phyloP scores from a whole-genome alignment of 2,888 invertebrate species.

The Sympetrum striolatum region DNA sequence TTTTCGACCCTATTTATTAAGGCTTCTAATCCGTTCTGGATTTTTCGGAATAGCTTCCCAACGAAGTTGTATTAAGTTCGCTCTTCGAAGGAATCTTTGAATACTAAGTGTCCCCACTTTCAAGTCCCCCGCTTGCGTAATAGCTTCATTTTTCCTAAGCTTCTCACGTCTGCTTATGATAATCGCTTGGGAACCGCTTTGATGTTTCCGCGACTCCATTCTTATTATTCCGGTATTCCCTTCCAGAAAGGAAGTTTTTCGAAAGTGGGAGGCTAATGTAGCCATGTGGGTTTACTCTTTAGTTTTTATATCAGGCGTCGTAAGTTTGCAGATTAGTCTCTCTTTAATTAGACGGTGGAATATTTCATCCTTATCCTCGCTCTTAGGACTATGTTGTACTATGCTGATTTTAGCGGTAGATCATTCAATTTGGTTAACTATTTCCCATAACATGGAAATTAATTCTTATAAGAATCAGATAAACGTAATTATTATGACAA shows the following conservation, averaged over 20 bases:
- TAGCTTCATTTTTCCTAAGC: not conserved
- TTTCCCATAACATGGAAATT: no score
- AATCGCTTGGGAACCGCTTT: not conserved
- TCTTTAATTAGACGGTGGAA: no score
- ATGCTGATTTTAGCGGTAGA: no score
- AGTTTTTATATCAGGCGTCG: not conserved
- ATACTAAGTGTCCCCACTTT: not conserved
- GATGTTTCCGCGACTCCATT: not conserved
- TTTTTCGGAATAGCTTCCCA: not conserved
- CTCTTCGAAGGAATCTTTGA: not conserved
- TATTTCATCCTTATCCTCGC: no score
- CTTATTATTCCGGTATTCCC: not conserved
- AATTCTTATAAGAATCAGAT: no score
- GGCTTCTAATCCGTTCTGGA: not conserved
- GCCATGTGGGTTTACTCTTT: not conserved
- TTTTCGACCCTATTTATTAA: no score
- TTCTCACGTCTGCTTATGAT: not conserved
- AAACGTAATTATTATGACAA: no score
- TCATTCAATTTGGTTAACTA: no score
- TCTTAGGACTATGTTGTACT: no score
- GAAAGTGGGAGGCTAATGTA: not conserved
- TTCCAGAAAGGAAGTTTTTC: not conserved
- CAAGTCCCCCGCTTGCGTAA: not conserved
- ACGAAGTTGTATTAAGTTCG: not conserved
- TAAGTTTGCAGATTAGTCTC: not conserved